Evolutionary conservation across 1,140 invertebrate species (phyloP), one percentile per base, ranked within the genome.

Genomic region (Apocrypta bakeri): DNA sequence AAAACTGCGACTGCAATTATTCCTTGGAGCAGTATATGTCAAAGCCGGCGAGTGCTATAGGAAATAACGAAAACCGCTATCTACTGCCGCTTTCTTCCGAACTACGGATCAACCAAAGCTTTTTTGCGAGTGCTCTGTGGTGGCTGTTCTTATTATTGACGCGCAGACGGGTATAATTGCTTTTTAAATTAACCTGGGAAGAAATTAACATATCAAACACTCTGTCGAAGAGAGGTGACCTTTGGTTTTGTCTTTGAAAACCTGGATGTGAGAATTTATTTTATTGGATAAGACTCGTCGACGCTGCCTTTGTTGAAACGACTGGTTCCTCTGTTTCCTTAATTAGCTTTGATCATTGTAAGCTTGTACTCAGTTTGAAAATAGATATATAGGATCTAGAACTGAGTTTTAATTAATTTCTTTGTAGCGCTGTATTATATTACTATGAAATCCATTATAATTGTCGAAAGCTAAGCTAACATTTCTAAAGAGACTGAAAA

Each of bases 131-230:
- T 12, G 56, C 17, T 12, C 56, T 14, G 56, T 12, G 4, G 3
- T 12, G 24, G n/a, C 25, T 33, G 25, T 29, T 31, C 48, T 61
- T 61, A 75, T 75, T 75, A 25, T 63, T 63, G 42, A 61, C 25
- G 73, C 27, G 61, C 48, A n/a, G 29, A 25, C 29, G 25, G 12
- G 29, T 14, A 0, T 75, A 75, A 75, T 75, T 75, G 48, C 73
- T 75, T 75, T 75, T 75, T 75, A 75, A 75, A 75, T 75, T 75
- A 75, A 63, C 73, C 73, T 29, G 21, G 61, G 40, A 56, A 61
- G 27, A 63, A 56, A 75, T 75, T 75, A 75, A 75, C 73, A 75
- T 75, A 75, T 75, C 73, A 63, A 75, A 63, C 48, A 48, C 40
- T 42, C 61, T 33, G 24, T 72, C 69, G 31, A 21, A 12, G 6